Evolutionary conservation across 2,888 invertebrate species (phyloP), one percentile per base, ranked within the genome.

Genomic region (Cephus pulcher): DNA sequence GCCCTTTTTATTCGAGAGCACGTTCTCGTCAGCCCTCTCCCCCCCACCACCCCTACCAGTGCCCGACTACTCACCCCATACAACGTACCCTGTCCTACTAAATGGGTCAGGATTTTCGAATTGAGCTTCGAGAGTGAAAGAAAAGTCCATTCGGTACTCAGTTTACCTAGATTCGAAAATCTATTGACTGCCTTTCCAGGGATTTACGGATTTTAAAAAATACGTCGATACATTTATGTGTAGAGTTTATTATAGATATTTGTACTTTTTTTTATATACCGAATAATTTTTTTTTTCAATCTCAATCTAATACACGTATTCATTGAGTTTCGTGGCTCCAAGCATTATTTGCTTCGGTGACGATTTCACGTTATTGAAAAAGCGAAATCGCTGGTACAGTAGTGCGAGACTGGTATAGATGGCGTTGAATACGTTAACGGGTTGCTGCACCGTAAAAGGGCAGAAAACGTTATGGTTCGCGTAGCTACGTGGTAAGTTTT

Each of bases 11-110:
- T 34, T 71, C 71, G 71, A 34, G 71, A 32, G 15, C 71, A 34
- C 71, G 80, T 73, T 73, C 75, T 78, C 78, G n/a, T 34, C 74
- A 35, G 69, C 68, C 73, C 76, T 30, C 78, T 40, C 70, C 30
- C 77, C 32, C 32, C 32, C 32, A 32, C 78, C 56, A 30, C 81
- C 78, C 76, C 6, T 56, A 56, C 56, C 56, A 56, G 9, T 35
- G 12, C 56, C 23, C 23, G 56, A 9, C 56, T 23, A 56, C 56
- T 23, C 56, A 23, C 56, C 56, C 56, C 56, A 56, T 23, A 56
- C 23, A 9, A 23, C 56, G 23, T 9, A 56, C 23, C 2, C 23
- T 56, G 23, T 56, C 56, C 56, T 23, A 9, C 56, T 56, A 56
- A 56, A 56, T 56, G 56, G 56, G 56, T 56, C 56, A 56, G 56